phyloP scores from a whole-genome alignment of 2,888 invertebrate species.

The Griposia aprilina region DNA sequence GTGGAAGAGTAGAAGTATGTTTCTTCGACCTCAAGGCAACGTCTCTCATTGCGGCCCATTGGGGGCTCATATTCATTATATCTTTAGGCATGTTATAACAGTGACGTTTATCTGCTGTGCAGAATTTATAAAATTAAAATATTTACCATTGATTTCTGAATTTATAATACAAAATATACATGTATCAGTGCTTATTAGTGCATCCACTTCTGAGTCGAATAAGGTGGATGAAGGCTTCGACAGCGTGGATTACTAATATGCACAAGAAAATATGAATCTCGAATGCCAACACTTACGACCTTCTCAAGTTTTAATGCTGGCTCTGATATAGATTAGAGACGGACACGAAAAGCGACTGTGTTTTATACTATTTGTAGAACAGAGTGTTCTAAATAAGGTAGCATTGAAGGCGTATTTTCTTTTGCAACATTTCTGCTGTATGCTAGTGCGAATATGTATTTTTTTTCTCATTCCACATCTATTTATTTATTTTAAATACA shows the following conservation, averaged over 20 bases:
- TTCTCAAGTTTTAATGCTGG: not conserved
- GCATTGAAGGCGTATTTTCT: not conserved
- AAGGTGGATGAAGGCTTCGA: not conserved
- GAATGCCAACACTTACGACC: not conserved
- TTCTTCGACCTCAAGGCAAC: not conserved
- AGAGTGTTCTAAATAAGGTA: not conserved
- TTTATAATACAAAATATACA: not conserved
- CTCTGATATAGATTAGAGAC: not conserved
- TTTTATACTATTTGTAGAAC: not conserved
- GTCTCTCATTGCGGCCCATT: not conserved
- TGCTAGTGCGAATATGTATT: not conserved
- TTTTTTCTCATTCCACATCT: not conserved
- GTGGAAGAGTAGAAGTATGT: not conserved
- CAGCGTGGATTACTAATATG: not conserved
- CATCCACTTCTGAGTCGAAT: slow-evolving; percentile 3
- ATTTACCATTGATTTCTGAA: not conserved
- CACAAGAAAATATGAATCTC: not conserved
- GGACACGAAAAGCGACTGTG: not conserved
- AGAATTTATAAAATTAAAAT: not conserved
- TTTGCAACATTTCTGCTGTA: not conserved
- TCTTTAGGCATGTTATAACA: not conserved
- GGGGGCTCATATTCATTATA: not conserved
- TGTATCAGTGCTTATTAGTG: slow-evolving; percentile 9
- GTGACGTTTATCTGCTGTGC: not conserved
- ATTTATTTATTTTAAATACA: not conserved